Conservation (phyloP, 2,113 vertebrate genomes). For the Tiliqua scincoides region DNA sequence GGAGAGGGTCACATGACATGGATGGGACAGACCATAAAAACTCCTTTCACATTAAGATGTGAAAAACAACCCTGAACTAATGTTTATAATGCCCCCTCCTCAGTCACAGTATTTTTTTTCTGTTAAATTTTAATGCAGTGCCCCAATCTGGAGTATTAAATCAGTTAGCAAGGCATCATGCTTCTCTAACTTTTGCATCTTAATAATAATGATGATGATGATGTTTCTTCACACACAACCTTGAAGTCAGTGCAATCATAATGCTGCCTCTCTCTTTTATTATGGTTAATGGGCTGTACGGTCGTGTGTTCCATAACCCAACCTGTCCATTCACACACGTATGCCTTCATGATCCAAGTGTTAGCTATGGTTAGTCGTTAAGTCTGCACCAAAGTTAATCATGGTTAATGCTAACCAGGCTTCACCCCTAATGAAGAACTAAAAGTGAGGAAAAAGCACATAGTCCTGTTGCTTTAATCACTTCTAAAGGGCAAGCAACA, state of each 20-base stretch:
- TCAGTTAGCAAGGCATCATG: not conserved
- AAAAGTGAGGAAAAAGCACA: not conserved
- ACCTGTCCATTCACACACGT: too few relatives aligned
- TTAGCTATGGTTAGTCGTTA: not conserved
- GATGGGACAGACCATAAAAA: not conserved
- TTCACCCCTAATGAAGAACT: not conserved
- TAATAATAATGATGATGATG: too few relatives aligned
- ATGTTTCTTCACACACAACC: not conserved
- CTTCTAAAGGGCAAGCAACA: not conserved
- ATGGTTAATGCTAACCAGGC: not conserved
- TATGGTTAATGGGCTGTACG: not conserved
- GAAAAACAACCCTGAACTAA: not conserved
- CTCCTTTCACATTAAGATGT: constrained; percentile 1
- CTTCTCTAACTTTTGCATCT: not conserved
- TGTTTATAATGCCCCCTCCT: not conserved
- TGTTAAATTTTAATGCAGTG: not conserved
- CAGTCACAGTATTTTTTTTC: not conserved
- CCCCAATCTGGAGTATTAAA: not conserved
- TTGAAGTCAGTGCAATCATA: not conserved
- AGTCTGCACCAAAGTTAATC: not conserved
- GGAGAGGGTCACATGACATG: not conserved
- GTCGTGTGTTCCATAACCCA: not conserved
- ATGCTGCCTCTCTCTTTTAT: not conserved
- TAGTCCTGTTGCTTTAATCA: not conserved
- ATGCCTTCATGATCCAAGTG: too few relatives aligned